A percentile compares a stretch with the other conserved stretches of the same genome.
Evolutionary conservation across 2,113 vertebrate genomes (phyloP).

Genomic region (Sylvia atricapilla): DNA sequence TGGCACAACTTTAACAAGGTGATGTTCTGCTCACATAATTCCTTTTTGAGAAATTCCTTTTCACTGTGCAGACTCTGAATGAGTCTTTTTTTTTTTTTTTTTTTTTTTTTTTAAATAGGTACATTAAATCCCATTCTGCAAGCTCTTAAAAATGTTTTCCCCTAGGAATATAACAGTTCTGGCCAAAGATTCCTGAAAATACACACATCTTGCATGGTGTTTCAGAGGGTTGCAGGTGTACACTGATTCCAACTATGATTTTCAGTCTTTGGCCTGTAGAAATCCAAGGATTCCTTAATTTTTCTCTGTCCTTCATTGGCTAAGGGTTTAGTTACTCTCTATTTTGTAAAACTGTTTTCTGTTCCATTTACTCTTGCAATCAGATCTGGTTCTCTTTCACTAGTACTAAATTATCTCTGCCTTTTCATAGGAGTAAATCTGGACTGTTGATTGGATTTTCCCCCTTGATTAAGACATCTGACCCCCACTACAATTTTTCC

Average conservation of each 20-base stretch:
- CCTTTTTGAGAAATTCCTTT: neutral
- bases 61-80: neutral
- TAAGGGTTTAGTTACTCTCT: neutral
- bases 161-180: neutral
- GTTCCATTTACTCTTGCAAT: neutral
- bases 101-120: neutral
- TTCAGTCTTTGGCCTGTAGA: neutral
- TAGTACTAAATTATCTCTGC: neutral
- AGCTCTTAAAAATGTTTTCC: neutral
- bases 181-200: neutral
- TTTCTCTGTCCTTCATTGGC: neutral
- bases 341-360: neutral
- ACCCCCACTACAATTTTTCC: neutral
- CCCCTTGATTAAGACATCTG: neutral
- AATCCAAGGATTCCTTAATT: neutral
- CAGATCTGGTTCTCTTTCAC: neutral
- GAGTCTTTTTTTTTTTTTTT: neutral
- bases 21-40: neutral
- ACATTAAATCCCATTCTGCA: neutral
- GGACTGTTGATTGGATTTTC: neutral
- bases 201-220: neutral
- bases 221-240: neutral
- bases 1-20: neutral
- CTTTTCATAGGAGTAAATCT: neutral
- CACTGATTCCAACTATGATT: neutral